Percentiles rank a stretch among this genome's conserved stretches.
Evolutionary conservation across 2,888 invertebrate genomes (phyloP).

Genomic region (Taphrorychus bicolor): DNA sequence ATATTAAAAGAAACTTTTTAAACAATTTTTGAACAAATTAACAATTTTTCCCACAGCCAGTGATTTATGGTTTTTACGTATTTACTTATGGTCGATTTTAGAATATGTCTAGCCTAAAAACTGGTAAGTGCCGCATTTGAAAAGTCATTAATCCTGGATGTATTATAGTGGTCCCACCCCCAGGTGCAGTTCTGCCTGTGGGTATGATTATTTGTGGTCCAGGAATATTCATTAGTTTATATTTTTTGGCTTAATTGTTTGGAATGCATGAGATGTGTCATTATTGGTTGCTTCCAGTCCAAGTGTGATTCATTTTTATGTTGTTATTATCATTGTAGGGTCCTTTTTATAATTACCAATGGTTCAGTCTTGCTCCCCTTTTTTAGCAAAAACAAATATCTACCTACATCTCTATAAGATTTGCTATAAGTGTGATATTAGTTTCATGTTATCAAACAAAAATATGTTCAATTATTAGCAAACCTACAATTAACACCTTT

Average conservation of each 20-base stretch:
- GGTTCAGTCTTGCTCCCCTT: too few species aligned
- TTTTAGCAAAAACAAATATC: too few species aligned
- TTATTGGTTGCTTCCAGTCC: not conserved
- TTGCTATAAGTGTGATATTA: too few species aligned
- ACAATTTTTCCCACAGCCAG: not conserved
- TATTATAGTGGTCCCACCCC: conserved; percentile 56
- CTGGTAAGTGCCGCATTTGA: conserved; percentile 60
- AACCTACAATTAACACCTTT: too few species aligned
- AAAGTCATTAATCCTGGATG: conserved; percentile 12
- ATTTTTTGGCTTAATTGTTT: not conserved
- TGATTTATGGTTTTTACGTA: conserved; percentile 18
- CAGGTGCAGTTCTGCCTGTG: conserved; percentile 44
- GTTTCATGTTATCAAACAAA: too few species aligned
- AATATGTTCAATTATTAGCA: too few species aligned
- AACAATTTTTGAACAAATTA: not conserved
- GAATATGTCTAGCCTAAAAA: conserved; percentile 70
- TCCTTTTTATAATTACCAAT: too few species aligned
- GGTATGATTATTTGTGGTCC: conserved; percentile 16
- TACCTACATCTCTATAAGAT: too few species aligned
- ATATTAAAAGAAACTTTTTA: not conserved
- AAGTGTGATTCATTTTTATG: not conserved
- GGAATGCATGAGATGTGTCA: not conserved
- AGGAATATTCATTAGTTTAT: not conserved
- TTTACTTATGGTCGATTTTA: conserved; percentile 50
- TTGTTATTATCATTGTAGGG: too few species aligned